A percentile compares a stretch with the other conserved stretches of the same genome.
These are phyloP conservation scores for Endomychus coccineus DNA, from an alignment of 2,888 invertebrate genomes.

Conservation along the genomic window DNA sequence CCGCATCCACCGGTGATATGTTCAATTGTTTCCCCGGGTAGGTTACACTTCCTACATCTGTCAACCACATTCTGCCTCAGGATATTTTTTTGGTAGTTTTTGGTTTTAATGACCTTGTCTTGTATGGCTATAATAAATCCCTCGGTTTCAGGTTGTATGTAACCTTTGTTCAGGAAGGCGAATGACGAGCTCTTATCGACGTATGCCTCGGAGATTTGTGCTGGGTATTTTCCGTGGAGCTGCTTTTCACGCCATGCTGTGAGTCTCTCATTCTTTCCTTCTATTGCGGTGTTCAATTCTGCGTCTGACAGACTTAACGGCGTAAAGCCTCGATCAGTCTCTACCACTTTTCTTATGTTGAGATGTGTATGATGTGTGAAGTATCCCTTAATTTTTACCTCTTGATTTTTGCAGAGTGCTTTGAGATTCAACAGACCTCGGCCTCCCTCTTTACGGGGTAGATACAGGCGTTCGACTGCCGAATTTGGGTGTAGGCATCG, in stretches of 20 bases:
- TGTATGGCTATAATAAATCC: conserved; percentile 17
- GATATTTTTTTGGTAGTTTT: conserved; percentile 15
- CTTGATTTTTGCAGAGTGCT: conserved; percentile 5
- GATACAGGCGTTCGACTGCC: conserved; percentile 12
- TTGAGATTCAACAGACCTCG: conserved; percentile 13
- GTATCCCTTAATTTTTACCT: conserved; percentile 7
- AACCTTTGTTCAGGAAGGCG: conserved; percentile 14
- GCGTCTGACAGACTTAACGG: neutral
- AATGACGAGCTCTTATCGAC: conserved; percentile 11
- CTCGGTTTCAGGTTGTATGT: conserved; percentile 19
- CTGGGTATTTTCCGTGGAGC: conserved; percentile 15
- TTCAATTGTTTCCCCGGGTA: conserved; percentile 14
- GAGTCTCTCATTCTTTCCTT: conserved; percentile 6
- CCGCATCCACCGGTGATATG: conserved; percentile 17
- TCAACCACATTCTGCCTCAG: conserved; percentile 11
- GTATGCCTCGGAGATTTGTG: conserved; percentile 8
- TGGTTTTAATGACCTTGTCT: conserved; percentile 17
- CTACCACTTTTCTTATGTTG: no score
- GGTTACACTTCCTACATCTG: conserved; percentile 19
- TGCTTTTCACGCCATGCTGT: conserved; percentile 8
- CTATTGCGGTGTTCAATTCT: neutral
- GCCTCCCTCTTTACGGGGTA: conserved; percentile 16
- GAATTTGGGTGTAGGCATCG: conserved; percentile 13
- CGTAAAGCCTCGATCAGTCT: no score
- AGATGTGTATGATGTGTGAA: no score